Evolutionary conservation across 2,797 vertebrate species (phyloP).

Genomic region (Chiropotes sagulatus): DNA sequence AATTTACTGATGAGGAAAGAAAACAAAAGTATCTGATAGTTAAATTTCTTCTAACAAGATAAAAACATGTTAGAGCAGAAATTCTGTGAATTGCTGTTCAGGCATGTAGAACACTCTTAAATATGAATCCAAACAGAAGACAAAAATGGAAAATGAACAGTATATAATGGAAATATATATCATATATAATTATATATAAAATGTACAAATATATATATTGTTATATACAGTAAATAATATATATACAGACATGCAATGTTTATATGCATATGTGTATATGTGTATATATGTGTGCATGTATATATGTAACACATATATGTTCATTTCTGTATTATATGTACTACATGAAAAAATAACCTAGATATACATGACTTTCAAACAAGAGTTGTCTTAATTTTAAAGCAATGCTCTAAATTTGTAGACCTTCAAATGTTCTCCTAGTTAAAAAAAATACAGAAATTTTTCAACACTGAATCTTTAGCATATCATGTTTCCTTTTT

Average conservation of each 20-base stretch:
- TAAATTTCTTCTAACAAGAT: conserved; percentile 1
- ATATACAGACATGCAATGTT: background rate
- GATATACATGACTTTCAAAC: background rate
- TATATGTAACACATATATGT: background rate
- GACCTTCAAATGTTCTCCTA: background rate
- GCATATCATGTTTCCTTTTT: background rate
- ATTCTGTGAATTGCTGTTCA: background rate
- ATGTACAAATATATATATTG: too few species aligned
- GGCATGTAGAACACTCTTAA: background rate
- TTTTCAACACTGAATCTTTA: conserved; percentile 15
- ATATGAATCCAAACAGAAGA: background rate
- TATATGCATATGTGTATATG: background rate
- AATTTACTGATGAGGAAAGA: conserved; percentile 4
- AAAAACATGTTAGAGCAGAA: background rate
- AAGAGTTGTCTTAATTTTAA: background rate
- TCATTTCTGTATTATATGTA: background rate
- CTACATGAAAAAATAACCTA: background rate
- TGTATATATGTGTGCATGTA: background rate
- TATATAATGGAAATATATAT: background rate
- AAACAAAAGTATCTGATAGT: background rate
- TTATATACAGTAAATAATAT: too few species aligned
- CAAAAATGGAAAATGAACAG: background rate
- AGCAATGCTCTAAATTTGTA: background rate
- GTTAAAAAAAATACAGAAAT: background rate
- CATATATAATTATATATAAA: too few species aligned